Percentiles rank a stretch among this genome's conserved stretches.
phyloP scores from a whole-genome alignment of 2,113 vertebrate genomes.

The Tapirus terrestris region DNA sequence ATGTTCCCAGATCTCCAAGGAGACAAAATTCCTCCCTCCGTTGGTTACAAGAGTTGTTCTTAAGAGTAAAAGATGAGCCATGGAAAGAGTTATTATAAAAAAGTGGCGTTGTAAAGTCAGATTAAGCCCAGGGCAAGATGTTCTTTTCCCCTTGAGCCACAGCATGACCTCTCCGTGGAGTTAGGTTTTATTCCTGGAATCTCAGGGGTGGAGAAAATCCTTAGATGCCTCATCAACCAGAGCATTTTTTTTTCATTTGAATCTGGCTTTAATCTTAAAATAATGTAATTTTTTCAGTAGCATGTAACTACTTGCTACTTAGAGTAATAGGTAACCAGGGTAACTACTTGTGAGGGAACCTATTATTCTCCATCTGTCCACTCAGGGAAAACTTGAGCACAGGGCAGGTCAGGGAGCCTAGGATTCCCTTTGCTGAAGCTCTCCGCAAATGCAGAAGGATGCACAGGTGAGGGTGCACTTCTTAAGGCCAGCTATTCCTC shows the following conservation, averaged over 20 bases:
- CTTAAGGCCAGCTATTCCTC: conserved; percentile 66
- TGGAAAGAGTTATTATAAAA: background rate
- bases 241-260: background rate
- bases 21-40: background rate
- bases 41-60: background rate
- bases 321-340: background rate
- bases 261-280: background rate
- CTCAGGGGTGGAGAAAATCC: background rate
- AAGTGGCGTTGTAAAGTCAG: background rate
- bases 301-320: background rate
- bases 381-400: conserved; percentile 79
- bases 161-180: background rate
- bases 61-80: background rate
- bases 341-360: background rate
- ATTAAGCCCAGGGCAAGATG: background rate
- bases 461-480: conserved; percentile 70
- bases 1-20: background rate
- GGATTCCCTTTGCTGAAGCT: conserved; percentile 75
- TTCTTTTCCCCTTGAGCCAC: background rate
- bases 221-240: background rate
- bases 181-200: background rate
- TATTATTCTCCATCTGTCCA: conserved; percentile 49
- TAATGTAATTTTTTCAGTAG: background rate
- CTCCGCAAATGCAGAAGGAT: conserved; percentile 65
- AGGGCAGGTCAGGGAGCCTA: conserved; percentile 68